Base-by-base conservation (phyloP, 1,140 invertebrate species). In the Drosophila dunni region DNA sequence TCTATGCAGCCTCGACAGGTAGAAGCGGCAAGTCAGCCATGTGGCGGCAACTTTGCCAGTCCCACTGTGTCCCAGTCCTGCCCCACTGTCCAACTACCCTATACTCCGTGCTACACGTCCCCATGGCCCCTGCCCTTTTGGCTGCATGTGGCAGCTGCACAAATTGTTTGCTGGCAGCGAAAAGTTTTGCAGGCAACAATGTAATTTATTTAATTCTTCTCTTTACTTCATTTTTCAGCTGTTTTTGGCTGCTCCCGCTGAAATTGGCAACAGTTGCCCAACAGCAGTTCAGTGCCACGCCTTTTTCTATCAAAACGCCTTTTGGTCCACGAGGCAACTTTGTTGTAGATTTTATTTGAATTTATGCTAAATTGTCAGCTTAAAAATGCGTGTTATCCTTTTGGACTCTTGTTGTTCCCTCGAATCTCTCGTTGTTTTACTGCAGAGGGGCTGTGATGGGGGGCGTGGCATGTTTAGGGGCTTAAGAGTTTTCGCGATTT, bases 341-440 rank as follows among this genome's bases (percentile, higher is more conserved):
- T 70, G 73, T 75, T 79, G 75, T 79, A 79, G 68, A 88, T 88
- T 88, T 73, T 71, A 84, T 88, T 88, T 88, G 84, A 89, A 84
- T 89, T 88, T 88, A 88, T 88, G 84, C 84, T 80, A 88, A 88
- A 84, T 89, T 80, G 78, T 78, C 64, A 86, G 82, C 71, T 85
- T 78, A 68, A 61, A 78, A 84, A 73, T 89, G 74, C 78, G 80
- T 84, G 83, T 88, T 79, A 84, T 84, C 81, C 81, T 75, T 79
- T 65, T 64, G 67, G 67, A 76, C 69, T 64, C 46, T 44, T 58
- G 50, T 57, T 42, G 60, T 56, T 42, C 58, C 50, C 69, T 53
- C 6, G 7, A 40, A 10, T 15, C 7, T 34, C 34, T 33, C 51
- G n/a, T 13, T 54, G 38, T 13, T 63, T 79, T 54, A 50, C 68